These are phyloP conservation scores for Agrotis clavis DNA, from an alignment of 2,888 invertebrate genomes.

Conservation along the genomic window DNA sequence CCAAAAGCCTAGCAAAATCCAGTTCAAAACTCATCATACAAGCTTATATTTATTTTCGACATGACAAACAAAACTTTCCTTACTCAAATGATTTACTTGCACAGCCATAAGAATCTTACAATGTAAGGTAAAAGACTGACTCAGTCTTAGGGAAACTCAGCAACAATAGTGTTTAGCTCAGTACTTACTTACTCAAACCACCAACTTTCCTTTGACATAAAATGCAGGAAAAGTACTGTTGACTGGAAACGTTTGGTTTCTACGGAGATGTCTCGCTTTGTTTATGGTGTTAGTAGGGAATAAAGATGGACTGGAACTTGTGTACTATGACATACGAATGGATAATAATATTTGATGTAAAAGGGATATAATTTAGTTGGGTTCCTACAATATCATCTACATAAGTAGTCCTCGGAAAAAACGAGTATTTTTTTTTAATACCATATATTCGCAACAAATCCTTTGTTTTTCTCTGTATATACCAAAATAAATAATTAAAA, in stretches of 20 bases:
- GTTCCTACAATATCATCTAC: too few species aligned
- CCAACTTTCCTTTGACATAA: constrained; percentile 68
- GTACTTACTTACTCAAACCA: constrained; percentile 46
- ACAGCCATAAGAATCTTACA: constrained; percentile 45
- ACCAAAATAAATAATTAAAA: too few species aligned
- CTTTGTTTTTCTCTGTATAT: too few species aligned
- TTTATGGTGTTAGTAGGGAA: constrained; percentile 10
- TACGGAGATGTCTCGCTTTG: constrained; percentile 34
- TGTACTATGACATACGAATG: background rate
- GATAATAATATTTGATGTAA: background rate
- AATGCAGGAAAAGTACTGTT: constrained; percentile 64
- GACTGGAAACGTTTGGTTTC: constrained; percentile 39
- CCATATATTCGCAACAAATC: too few species aligned
- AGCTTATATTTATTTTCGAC: constrained; percentile 7
- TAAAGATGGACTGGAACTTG: constrained; percentile 1
- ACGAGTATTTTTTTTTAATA: too few species aligned
- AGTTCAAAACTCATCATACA: background rate
- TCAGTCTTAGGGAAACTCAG: constrained; percentile 44
- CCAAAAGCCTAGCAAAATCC: background rate
- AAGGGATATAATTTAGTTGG: background rate
- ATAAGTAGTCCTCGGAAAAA: too few species aligned
- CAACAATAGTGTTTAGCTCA: constrained; percentile 56
- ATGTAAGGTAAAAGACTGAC: constrained; percentile 40
- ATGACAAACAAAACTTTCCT: constrained; percentile 46
- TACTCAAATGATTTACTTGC: constrained; percentile 27